Percentiles rank a stretch among this genome's conserved stretches.
These are phyloP conservation scores for Dorcus parallelipipedus DNA, from an alignment of 2,888 invertebrate genomes.

Conservation along the genomic window DNA sequence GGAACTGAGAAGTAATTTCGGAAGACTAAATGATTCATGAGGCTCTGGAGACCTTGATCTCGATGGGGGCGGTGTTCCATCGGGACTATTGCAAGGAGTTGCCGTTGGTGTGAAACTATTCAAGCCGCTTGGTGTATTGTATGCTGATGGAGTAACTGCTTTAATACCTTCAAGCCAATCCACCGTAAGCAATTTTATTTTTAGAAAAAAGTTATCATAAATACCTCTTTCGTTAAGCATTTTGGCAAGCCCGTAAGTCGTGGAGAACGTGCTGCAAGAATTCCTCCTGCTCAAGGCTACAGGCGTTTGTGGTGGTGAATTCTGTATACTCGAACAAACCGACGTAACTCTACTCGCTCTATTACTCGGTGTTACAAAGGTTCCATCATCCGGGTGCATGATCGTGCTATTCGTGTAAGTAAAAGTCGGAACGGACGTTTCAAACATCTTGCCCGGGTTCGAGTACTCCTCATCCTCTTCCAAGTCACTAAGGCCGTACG, in stretches of 20 bases:
- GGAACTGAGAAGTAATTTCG: slow-evolving; percentile 58
- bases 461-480: slow-evolving; percentile 73
- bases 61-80: slow-evolving; percentile 59
- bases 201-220: not conserved
- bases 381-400: slow-evolving; percentile 84
- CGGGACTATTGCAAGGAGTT: slow-evolving; percentile 85
- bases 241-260: slow-evolving; percentile 69
- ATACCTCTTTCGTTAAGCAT: slow-evolving; percentile 70
- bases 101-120: slow-evolving; percentile 76
- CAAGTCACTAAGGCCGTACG: slow-evolving; percentile 62
- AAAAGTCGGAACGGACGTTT: slow-evolving; percentile 74
- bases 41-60: slow-evolving; percentile 58
- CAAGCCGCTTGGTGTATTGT: slow-evolving; percentile 61
- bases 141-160: slow-evolving; percentile 66
- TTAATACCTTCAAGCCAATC: slow-evolving; percentile 53
- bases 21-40: slow-evolving; percentile 46
- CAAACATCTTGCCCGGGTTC: slow-evolving; percentile 71
- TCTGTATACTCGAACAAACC: slow-evolving; percentile 55
- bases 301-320: slow-evolving; percentile 53
- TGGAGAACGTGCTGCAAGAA: slow-evolving; percentile 75
- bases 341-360: slow-evolving; percentile 64
- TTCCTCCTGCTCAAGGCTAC: slow-evolving; percentile 66
- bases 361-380: slow-evolving; percentile 60
- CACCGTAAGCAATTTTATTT: not conserved
- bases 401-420: slow-evolving; percentile 88